Percentiles rank a stretch among this genome's conserved stretches.
Conservation (phyloP, 2,797 vertebrate genomes). For the Eulemur rubriventer region DNA sequence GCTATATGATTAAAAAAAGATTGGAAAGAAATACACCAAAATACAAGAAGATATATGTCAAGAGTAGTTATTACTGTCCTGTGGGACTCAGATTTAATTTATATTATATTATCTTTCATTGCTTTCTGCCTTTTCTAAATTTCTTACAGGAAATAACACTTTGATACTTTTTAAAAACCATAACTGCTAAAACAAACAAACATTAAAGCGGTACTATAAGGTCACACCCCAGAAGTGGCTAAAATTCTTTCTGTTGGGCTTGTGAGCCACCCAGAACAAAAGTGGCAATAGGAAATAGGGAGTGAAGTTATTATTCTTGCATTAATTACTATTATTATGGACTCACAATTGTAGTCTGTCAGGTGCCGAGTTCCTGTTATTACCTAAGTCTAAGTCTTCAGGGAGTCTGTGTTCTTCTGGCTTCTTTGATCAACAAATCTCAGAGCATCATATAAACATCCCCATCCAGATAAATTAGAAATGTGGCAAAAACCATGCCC, state of each 20-base stretch:
- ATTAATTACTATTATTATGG: conserved; percentile 76
- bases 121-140: conserved; percentile 40
- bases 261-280: conserved; percentile 26
- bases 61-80: neutral
- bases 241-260: conserved; percentile 29
- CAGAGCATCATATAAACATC: conserved; percentile 46
- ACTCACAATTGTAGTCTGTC: conserved; percentile 49
- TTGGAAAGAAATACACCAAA: neutral
- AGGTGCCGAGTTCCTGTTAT: conserved; percentile 65
- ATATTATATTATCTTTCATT: conserved; percentile 7
- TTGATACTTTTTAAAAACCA: neutral
- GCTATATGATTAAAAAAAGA: neutral
- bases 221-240: neutral
- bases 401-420: neutral
- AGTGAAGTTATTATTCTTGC: conserved; percentile 62
- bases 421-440: conserved; percentile 56
- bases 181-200: conserved; percentile 28
- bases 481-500: neutral
- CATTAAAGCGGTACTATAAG: neutral
- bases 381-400: conserved; percentile 21
- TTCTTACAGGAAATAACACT: conserved; percentile 1
- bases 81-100: neutral
- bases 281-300: conserved; percentile 57
- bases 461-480: conserved; percentile 19
- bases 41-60: neutral